Percentiles rank a stretch among this genome's conserved stretches.
These are phyloP conservation scores for Sceloporus tristichus DNA, from an alignment of 2,113 vertebrate genomes.

Conservation along the genomic window DNA sequence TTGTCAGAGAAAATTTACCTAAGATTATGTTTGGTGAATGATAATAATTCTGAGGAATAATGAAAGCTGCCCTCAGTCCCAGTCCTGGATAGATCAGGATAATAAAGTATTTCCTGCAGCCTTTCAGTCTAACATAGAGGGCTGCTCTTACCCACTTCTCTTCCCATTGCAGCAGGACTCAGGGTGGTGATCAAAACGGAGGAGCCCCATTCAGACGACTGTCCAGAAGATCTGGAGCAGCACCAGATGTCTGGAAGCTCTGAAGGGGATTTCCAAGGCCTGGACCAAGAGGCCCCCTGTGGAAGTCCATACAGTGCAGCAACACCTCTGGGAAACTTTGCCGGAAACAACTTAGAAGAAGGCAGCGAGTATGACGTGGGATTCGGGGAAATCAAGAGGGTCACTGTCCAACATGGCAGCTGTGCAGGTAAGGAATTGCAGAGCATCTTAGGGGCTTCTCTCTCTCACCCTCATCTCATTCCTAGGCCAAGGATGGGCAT, in stretches of 20 bases:
- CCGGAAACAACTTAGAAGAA: slow-evolving; percentile 62
- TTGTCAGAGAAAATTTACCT: too few relatives aligned
- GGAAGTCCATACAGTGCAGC: slow-evolving; percentile 70
- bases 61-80: too few relatives aligned
- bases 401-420: slow-evolving; percentile 70
- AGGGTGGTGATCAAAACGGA: slow-evolving; percentile 74
- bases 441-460: neutral
- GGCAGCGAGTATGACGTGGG: slow-evolving; percentile 41
- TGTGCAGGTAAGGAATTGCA: slow-evolving; percentile 32
- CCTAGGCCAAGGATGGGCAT: neutral
- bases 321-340: slow-evolving; percentile 46
- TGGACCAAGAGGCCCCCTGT: slow-evolving; percentile 49
- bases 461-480: neutral
- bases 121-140: too few relatives aligned
- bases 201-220: slow-evolving; percentile 72
- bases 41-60: too few relatives aligned
- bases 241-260: slow-evolving; percentile 67
- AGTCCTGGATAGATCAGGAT: too few relatives aligned
- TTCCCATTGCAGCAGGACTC: slow-evolving; percentile 61
- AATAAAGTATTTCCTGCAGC: too few relatives aligned
- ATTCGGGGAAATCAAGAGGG: slow-evolving; percentile 71
- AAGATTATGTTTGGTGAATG: too few relatives aligned
- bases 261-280: slow-evolving; percentile 69
- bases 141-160: neutral
- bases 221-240: slow-evolving; percentile 66